Evolutionary conservation across 1,140 invertebrate genomes (phyloP), one percentile per base, ranked within the genome.

Genomic region (Zophobas atratus): DNA sequence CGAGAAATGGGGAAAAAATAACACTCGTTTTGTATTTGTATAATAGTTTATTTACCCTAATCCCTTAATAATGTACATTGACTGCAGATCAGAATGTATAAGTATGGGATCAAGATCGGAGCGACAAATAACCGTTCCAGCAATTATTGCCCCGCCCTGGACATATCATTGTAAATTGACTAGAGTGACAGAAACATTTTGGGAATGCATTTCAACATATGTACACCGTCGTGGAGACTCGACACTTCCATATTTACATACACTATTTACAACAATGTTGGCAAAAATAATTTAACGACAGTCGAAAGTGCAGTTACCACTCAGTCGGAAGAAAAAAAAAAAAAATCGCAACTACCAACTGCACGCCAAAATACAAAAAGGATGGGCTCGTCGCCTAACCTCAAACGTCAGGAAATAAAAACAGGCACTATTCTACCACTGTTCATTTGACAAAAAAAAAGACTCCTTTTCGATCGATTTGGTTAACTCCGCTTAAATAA

Each of bases 11-110:
- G 43, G 8, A 8, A 46, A 20, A 53, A 53, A 53, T 53, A 53
- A 53, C 4, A 53, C 6, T 6, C 2, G 5, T 53, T 20, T 2
- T 53, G 43, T 57, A 39, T 67, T 20, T 67, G 60, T 43, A 67
- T 67, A 77, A 76, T 75, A 76, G 53, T 80, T 80, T 80, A 77
- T 80, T 79, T 57, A 77, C 63, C 70, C 76, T 80, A 77, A 75
- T 73, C 77, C 79, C 72, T 80, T 78, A 78, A 80, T 77, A 60
- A 80, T 74, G 49, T 80, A 80, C 79, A 80, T 78, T 77, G 76
- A 80, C 79, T 77, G 76, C 60, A 80, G 76, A 77, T 77, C 76
- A 77, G 79, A 77, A 76, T 75, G 76, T 74, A 73, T 73, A 78
- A 73, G 56, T 77, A 63, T 41, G 70, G 67, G 41, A 43, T 55